Conservation (phyloP, 1,140 invertebrate genomes). For the Scylla paramamosain region DNA sequence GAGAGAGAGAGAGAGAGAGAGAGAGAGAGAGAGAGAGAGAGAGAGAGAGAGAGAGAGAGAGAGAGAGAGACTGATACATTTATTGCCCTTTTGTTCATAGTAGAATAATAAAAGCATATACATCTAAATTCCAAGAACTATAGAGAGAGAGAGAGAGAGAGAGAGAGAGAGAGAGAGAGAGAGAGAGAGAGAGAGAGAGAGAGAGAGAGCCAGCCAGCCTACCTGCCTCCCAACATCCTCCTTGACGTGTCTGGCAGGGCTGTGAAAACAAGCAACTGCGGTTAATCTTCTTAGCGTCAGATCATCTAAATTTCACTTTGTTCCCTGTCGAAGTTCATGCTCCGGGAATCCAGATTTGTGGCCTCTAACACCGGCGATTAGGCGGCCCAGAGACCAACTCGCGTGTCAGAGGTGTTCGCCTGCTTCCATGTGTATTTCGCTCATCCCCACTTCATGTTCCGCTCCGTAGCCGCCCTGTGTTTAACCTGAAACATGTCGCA, state of each 20-base stretch:
- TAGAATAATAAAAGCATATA: too few species aligned
- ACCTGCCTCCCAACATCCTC: neutral
- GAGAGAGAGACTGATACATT: constrained; percentile 52
- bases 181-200: neutral
- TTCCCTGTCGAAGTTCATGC: constrained; percentile 77
- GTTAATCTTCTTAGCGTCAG: constrained; percentile 77
- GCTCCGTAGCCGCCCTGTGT: neutral
- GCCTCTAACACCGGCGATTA: constrained; percentile 77
- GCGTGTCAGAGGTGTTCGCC: constrained; percentile 57
- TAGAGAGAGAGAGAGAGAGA: too few species aligned
- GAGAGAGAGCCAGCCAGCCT: neutral
- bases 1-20: constrained; percentile 29
- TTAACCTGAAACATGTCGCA: neutral
- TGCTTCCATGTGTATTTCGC: constrained; percentile 44
- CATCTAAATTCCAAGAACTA: too few species aligned
- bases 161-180: too few species aligned
- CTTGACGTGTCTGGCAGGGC: constrained; percentile 51
- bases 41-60: constrained; percentile 23
- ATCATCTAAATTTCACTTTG: constrained; percentile 78
- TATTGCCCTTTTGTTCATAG: too few species aligned
- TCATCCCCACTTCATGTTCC: neutral
- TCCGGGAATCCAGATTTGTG: constrained; percentile 76
- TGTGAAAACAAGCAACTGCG: constrained; percentile 77
- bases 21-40: constrained; percentile 26
- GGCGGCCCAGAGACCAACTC: constrained; percentile 55